Base-by-base conservation (phyloP, 2,797 vertebrate genomes). In the Dendrocincla tyrannina region DNA sequence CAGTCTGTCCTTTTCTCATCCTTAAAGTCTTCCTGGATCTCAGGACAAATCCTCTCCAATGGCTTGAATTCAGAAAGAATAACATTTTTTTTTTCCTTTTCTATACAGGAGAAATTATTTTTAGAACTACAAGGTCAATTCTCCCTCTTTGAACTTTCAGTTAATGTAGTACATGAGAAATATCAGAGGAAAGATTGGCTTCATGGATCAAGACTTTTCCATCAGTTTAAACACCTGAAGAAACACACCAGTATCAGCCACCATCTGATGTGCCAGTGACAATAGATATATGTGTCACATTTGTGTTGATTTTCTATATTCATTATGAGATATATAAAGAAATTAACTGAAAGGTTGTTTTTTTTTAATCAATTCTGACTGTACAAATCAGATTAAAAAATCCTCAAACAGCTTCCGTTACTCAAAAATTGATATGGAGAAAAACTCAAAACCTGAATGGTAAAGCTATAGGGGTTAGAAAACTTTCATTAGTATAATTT, bases 371-470 rank as follows among this genome's bases (percentile, higher is more conserved):
- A 76, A 46, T 2, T 69, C 10, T 3, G 1, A 28, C 15, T 58
- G 15, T 41, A 89, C 78, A 80, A 74, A 77, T 13, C 10, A 42
- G 10, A 66, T 37, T 23, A 0, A 49, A 66, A 58, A 18, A 5
- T 1, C 0, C 4, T 0, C 18, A 60, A 30, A 4, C 9, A 69
- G 17, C 6, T 60, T 13, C 27, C 1, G 1, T 69, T 64, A 50
- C 25, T 67, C 32, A 64, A 32, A 81, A 85, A 72, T 2, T 59
- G 17, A 64, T 44, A 63, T 2, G 39, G 9, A 32, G 5, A 25
- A 37, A 70, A 23, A 0, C 22, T 10, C 10, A 25, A 89, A 74
- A 9, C 11, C 5, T 27, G 49, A 58, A 66, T 1, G 4, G 1
- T 3, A 64, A 25, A 49, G 25, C 14, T 80, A 10, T 2, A 4